These are phyloP conservation scores for Dryomyza anilis DNA, from an alignment of 2,888 invertebrate species.

Conservation along the genomic window DNA sequence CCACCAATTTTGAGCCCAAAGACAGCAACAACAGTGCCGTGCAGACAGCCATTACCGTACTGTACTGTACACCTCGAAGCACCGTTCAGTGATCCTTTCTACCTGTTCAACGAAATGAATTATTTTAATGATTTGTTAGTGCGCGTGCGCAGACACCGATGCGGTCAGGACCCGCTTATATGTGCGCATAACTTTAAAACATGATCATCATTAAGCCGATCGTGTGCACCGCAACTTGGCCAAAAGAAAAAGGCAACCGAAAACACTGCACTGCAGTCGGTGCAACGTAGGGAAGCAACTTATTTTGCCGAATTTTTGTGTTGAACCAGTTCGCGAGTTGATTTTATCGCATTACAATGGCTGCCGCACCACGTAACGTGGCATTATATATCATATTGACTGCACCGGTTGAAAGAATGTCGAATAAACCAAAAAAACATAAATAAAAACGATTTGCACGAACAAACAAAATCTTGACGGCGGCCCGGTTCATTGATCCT, in stretches of 20 bases:
- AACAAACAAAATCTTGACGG: no score
- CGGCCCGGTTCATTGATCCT: neutral
- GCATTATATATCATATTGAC: no score
- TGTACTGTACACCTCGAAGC: neutral
- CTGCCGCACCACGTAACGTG: no score
- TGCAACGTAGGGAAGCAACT: neutral
- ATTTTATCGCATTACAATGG: conserved; percentile 17
- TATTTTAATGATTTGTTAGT: conserved; percentile 23
- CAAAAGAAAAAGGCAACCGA: neutral
- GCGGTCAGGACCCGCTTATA: neutral
- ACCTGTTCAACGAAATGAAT: conserved; percentile 25
- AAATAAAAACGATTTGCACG: no score
- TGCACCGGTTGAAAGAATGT: no score
- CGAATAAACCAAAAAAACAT: no score
- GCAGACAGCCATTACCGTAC: neutral
- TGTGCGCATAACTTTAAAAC: conserved; percentile 20
- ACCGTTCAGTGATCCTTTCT: neutral
- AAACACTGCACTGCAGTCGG: neutral
- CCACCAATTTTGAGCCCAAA: neutral
- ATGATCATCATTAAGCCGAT: conserved; percentile 17
- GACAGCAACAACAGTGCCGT: neutral
- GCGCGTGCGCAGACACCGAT: conserved; percentile 1
- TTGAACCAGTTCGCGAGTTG: conserved; percentile 20
- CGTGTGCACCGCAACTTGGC: conserved; percentile 4
- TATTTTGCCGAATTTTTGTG: conserved; percentile 8